Evolutionary conservation across 1,140 invertebrate species (phyloP).

Genomic region (Pinna nobilis): DNA sequence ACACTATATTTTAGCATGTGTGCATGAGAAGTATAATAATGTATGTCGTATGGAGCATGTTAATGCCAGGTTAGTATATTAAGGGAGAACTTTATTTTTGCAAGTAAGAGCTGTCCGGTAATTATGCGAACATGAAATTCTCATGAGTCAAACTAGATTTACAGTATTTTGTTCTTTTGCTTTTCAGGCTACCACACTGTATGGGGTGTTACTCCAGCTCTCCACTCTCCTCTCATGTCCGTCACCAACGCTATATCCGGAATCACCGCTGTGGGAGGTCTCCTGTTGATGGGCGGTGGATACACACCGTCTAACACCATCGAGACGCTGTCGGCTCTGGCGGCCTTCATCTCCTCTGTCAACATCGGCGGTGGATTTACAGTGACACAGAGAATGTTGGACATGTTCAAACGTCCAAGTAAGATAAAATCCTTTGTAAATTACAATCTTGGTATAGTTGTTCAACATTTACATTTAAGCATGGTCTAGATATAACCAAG

Average conservation of each 20-base stretch:
- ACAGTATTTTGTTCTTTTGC: background rate
- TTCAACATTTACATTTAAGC: too few relatives aligned
- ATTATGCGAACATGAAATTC: too few relatives aligned
- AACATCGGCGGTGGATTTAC: slow-evolving; percentile 95
- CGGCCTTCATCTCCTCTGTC: slow-evolving; percentile 91
- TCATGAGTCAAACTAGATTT: background rate
- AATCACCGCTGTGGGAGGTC: slow-evolving; percentile 91
- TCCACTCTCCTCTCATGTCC: slow-evolving; percentile 94
- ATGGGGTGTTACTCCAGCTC: slow-evolving; percentile 92
- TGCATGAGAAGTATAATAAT: too few relatives aligned
- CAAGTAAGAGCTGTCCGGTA: too few relatives aligned
- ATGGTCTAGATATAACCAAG: too few relatives aligned
- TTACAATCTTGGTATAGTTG: too few relatives aligned
- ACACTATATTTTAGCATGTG: too few relatives aligned
- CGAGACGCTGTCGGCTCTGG: slow-evolving; percentile 83
- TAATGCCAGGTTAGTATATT: too few relatives aligned
- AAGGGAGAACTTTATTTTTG: too few relatives aligned
- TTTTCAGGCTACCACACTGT: slow-evolving; percentile 87
- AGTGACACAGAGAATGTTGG: slow-evolving; percentile 92
- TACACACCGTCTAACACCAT: slow-evolving; percentile 83
- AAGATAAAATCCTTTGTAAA: slow-evolving; percentile 35
- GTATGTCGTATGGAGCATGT: too few relatives aligned
- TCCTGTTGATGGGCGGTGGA: slow-evolving; percentile 88
- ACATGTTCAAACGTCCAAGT: slow-evolving; percentile 91
- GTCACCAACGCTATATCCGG: slow-evolving; percentile 95